Evolutionary conservation across 2,797 vertebrate species (phyloP).

Genomic region (Nannoperca obscura): DNA sequence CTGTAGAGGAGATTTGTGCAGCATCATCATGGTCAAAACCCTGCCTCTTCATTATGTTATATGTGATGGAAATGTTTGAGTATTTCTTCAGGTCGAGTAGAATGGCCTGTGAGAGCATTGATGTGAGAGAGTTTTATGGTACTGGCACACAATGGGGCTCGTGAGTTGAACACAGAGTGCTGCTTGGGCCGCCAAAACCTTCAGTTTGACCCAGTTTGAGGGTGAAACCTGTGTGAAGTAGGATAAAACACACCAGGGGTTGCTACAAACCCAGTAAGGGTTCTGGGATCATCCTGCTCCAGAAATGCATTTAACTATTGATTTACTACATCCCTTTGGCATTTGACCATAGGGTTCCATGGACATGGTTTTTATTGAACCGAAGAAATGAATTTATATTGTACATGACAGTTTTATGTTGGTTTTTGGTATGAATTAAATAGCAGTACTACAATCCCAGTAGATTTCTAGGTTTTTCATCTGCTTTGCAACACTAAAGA

Average conservation of each 20-base stretch:
- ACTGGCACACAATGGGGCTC: neutral
- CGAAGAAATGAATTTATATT: neutral
- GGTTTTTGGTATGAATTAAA: neutral
- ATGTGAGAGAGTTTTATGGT: neutral
- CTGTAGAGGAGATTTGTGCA: constrained; percentile 3
- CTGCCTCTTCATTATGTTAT: neutral
- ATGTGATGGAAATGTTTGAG: constrained; percentile 2
- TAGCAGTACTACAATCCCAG: neutral
- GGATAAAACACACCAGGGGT: neutral
- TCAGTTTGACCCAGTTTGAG: no score
- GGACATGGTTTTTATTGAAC: neutral
- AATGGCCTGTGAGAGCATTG: neutral
- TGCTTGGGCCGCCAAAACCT: no score
- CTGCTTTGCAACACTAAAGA: constrained; percentile 13
- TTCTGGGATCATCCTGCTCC: neutral
- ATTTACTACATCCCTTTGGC: neutral
- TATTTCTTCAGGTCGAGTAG: neutral
- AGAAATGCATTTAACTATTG: neutral
- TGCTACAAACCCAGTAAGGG: neutral
- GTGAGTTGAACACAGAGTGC: neutral
- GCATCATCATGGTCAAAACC: neutral
- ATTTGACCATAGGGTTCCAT: neutral
- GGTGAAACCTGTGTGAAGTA: neutral
- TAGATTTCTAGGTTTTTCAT: constrained; percentile 23
- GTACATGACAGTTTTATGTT: neutral